Evolutionary conservation across 1,140 invertebrate species (phyloP).

Genomic region (Saccostrea glomerata): DNA sequence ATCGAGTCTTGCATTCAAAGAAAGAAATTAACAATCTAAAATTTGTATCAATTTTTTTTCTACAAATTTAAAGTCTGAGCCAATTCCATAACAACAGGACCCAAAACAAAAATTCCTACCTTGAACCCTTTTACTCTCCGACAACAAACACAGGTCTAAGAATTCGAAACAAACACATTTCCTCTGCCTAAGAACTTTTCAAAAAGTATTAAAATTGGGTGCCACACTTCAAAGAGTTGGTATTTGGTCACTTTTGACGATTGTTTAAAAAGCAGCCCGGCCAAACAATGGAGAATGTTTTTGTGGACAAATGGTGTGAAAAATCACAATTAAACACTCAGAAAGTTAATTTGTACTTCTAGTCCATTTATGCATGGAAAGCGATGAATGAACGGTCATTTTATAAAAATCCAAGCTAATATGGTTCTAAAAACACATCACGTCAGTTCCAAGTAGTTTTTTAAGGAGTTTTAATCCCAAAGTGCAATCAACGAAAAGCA

Average conservation of each 20-base stretch:
- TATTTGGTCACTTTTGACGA: neutral
- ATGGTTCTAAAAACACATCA: neutral
- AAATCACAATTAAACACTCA: neutral
- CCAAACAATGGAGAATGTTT: conserved; percentile 2
- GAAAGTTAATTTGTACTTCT: neutral
- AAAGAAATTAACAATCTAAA: no score
- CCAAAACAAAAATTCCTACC: neutral
- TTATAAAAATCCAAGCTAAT: neutral
- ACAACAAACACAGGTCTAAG: neutral
- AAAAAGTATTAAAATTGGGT: neutral
- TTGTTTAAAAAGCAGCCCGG: neutral
- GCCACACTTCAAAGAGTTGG: neutral
- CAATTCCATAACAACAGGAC: neutral
- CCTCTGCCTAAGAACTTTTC: neutral
- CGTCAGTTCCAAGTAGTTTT: neutral
- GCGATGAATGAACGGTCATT: neutral
- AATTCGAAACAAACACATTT: conserved; percentile 4
- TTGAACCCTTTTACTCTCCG: neutral
- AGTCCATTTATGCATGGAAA: neutral
- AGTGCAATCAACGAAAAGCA: neutral
- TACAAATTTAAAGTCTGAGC: neutral
- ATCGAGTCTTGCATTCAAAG: no score
- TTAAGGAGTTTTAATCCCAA: neutral
- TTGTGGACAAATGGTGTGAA: neutral
- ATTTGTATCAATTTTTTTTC: no score